Conservation (phyloP, 2,113 vertebrate species). For the Pedionomus torquatus region DNA sequence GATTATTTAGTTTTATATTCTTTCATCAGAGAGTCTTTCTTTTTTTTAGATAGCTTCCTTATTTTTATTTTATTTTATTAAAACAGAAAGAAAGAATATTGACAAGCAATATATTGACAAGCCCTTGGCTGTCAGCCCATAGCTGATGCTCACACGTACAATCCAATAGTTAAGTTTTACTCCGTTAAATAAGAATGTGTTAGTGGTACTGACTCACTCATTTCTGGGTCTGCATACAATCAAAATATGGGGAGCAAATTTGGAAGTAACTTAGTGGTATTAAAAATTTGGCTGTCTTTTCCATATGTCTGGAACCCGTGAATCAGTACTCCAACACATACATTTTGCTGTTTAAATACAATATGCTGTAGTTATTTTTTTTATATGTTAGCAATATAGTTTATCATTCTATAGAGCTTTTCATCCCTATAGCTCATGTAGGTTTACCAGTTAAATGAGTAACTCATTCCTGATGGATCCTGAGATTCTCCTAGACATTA, state of each 20-base stretch:
- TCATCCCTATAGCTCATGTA: background rate
- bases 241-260: constrained; percentile 32
- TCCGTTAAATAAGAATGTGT: background rate
- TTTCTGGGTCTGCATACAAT: background rate
- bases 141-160: background rate
- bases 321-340: constrained; percentile 38
- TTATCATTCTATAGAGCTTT: background rate
- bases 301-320: constrained; percentile 30
- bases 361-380: background rate
- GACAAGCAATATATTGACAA: background rate
- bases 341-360: constrained; percentile 31
- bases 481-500: background rate
- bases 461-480: background rate
- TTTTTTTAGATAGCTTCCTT: background rate
- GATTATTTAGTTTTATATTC: background rate
- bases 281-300: constrained; percentile 46
- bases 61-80: too few species aligned
- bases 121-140: background rate
- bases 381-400: background rate
- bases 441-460: background rate
- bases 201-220: constrained; percentile 24
- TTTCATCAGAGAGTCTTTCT: background rate
- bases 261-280: constrained; percentile 16
- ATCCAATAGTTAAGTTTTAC: constrained; percentile 2
- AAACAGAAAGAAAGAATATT: background rate